Conservation (phyloP, 1,140 invertebrate species). For the Callitettix versicolor region DNA sequence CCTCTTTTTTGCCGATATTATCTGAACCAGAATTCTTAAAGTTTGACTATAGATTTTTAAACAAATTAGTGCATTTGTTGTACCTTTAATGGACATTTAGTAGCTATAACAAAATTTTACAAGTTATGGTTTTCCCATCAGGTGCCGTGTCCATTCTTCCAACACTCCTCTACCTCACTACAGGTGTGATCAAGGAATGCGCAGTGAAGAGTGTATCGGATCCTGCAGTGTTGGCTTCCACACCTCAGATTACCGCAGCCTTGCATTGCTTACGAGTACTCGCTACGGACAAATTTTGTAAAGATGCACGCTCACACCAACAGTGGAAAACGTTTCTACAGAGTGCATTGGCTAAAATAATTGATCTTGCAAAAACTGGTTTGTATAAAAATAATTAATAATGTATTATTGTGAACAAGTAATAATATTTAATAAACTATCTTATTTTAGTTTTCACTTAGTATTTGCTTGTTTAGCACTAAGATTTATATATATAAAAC, state of each 20-base stretch:
- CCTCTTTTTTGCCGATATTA: neutral
- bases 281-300: conserved; percentile 50
- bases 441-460: neutral
- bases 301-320: conserved; percentile 43
- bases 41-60: no score
- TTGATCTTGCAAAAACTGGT: conserved; percentile 81
- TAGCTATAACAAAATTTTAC: no score
- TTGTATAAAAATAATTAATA: conserved; percentile 15
- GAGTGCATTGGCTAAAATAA: conserved; percentile 74
- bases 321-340: conserved; percentile 74
- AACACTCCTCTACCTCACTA: conserved; percentile 82
- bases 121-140: conserved; percentile 31
- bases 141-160: conserved; percentile 80
- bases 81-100: no score
- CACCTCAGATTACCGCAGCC: conserved; percentile 49
- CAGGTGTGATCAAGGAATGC: conserved; percentile 77
- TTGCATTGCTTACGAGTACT: conserved; percentile 52
- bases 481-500: neutral
- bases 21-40: no score
- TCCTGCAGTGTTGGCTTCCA: conserved; percentile 40
- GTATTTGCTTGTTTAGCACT: neutral
- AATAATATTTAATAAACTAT: neutral
- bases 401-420: neutral
- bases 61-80: no score
- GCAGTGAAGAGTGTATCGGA: conserved; percentile 48